These are phyloP conservation scores for Oncorhynchus mykiss DNA, from an alignment of 2,113 vertebrate species.

Conservation along the genomic window DNA sequence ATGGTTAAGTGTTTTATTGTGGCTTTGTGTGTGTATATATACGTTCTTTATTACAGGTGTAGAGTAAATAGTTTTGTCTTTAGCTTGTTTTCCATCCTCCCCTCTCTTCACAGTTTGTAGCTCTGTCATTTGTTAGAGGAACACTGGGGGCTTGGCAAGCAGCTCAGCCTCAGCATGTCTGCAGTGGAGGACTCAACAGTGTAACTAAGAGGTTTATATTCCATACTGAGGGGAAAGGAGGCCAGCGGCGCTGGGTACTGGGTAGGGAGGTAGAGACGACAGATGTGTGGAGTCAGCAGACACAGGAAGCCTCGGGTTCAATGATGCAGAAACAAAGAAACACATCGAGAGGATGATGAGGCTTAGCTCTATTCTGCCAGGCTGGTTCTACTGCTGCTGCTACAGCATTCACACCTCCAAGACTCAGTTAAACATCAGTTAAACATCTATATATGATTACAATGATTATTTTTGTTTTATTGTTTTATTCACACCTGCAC, in stretches of 20 bases:
- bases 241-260: neutral
- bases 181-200: neutral
- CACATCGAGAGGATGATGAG: neutral
- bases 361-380: neutral
- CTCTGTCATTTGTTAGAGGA: neutral
- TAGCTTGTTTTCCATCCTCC: neutral
- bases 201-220: constrained; percentile 13
- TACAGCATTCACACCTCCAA: no score
- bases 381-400: neutral
- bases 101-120: neutral
- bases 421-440: no score
- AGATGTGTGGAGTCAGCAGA: constrained; percentile 10
- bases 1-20: no score
- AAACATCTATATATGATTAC: no score
- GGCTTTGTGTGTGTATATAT: no score
- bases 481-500: no score
- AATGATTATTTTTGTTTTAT: no score
- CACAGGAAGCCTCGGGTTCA: neutral
- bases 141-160: neutral
- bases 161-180: neutral
- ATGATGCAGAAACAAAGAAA: neutral
- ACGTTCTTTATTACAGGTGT: no score
- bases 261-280: neutral
- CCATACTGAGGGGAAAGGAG: constrained; percentile 1
- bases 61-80: neutral